Evolutionary conservation across 2,888 invertebrate species (phyloP), one percentile per base, ranked within the genome.

Genomic region (Drosophila cracens): DNA sequence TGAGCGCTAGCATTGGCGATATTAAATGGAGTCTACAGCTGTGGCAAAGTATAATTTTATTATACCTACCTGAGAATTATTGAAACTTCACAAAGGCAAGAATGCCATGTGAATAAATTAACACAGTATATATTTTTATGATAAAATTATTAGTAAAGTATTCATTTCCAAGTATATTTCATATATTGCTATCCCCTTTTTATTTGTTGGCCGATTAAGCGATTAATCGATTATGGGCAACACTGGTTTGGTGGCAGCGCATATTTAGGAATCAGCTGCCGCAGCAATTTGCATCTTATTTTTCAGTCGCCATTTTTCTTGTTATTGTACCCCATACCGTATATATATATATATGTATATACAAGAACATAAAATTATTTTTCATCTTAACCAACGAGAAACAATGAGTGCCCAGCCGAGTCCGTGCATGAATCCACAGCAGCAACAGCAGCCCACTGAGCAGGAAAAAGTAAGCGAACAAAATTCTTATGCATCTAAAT

Each of bases 391-490:
- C 25, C 34, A 60, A 18, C 38, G 60, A 25, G 21, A 34, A 46
- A 57, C 61, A 87, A 96, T 96, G 96, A 96, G 96, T 93, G 94
- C 96, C 70, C 96, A 96, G 93, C 96, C 95, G 88, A 97, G 96
- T 93, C 96, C 96, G 88, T 95, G 95, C 87, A 93, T 95, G 90
- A 95, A 95, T 90, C 94, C 89, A 43, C 90, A 95, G 36, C 64
- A 57, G 40, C 57, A 57, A 21, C 57, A 82, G 59, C 66, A 65
- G 34, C 73, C 80, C 2, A 94, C 97, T 79, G 98, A 99, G 90
- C 87, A 83, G 65, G 87, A 87, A 57, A 92, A 92, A 91, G 92
- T 91, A 76, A 58, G 52, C 18, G 6, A 16, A 6, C 29, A n/a
- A 29, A 21, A 21, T 16, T 57, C 43, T n/a, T 31, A 21, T 29